Evolutionary conservation across 2,113 vertebrate genomes (phyloP).

Genomic region (Microcebus jonahi): DNA sequence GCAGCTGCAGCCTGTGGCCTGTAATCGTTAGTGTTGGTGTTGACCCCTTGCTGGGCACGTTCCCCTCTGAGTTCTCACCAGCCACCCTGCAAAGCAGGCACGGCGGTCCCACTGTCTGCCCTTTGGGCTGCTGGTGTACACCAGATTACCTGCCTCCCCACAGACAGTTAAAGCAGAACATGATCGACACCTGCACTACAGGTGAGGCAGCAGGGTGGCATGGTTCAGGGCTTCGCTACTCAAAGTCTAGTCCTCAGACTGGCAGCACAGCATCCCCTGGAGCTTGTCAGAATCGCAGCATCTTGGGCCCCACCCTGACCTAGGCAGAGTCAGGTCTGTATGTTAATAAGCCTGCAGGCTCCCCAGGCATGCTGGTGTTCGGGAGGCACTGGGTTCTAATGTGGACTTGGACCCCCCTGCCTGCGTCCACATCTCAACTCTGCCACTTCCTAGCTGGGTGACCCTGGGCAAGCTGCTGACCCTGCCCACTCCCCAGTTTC

Average conservation of each 20-base stretch:
- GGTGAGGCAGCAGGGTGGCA: neutral
- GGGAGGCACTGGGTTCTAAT: neutral
- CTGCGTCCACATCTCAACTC: neutral
- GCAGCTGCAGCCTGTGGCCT: neutral
- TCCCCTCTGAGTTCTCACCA: neutral
- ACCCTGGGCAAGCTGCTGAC: neutral
- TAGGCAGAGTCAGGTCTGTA: too few species aligned
- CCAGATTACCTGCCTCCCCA: neutral
- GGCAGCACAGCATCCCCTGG: accelerated
- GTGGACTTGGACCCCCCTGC: neutral
- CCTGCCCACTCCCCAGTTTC: neutral
- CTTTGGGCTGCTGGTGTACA: neutral
- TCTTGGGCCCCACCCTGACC: neutral
- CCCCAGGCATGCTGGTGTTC: accelerated
- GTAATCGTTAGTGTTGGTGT: accelerated
- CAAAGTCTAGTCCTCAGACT: neutral
- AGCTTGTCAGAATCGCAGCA: accelerated
- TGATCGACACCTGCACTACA: accelerated
- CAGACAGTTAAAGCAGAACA: neutral
- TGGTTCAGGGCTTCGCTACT: neutral
- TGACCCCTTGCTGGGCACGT: neutral
- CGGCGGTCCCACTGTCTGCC: neutral
- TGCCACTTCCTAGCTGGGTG: neutral
- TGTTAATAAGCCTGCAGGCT: accelerated
- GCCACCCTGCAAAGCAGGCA: neutral